Evolutionary conservation across 2,888 invertebrate genomes (phyloP), one percentile per base, ranked within the genome.

Genomic region (Dynastes maya): DNA sequence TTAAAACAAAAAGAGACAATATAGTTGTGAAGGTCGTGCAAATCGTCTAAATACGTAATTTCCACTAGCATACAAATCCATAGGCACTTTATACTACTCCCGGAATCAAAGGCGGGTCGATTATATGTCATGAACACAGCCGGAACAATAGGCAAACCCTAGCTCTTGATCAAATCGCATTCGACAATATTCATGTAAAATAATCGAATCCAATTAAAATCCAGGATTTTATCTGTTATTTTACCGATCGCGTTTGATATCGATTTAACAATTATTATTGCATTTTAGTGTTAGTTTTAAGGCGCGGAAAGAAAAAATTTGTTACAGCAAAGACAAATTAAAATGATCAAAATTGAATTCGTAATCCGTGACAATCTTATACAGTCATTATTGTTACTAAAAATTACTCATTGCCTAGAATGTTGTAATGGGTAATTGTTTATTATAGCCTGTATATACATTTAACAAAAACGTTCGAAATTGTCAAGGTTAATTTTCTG

Each of bases 41-140:
- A 64, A 76, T 76, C 65, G 65, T 40, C 67, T 58, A 58, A 76
- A 67, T 76, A 65, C 78, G 78, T 53, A 78, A 78, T 65, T 68
- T 58, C 75, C 22, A 74, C 58, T 63, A 65, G 40, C 72, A 45
- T 37, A 37, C 70, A 72, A 67, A 29, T 77, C 67, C 75, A 64
- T 78, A 76, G 27, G 78, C 72, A 79, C 79, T 79, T 77, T 71
- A 79, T 77, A 76, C 77, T 77, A 77, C 77, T 79, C 77, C 79
- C 79, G 79, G 77, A 79, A 79, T 79, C 72, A 49, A 64, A 79
- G 77, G 61, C 61, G 77, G 74, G 79, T 79, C 79, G 77, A 79
- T 77, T 79, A 72, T 77, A 53, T 77, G 79, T 79, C 79, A 79
- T 61, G 67, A 79, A 77, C 79, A 79, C 61, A 77, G 40, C 79